phyloP scores from a whole-genome alignment of 2,113 vertebrate genomes.

The Aldabrachelys gigantea region DNA sequence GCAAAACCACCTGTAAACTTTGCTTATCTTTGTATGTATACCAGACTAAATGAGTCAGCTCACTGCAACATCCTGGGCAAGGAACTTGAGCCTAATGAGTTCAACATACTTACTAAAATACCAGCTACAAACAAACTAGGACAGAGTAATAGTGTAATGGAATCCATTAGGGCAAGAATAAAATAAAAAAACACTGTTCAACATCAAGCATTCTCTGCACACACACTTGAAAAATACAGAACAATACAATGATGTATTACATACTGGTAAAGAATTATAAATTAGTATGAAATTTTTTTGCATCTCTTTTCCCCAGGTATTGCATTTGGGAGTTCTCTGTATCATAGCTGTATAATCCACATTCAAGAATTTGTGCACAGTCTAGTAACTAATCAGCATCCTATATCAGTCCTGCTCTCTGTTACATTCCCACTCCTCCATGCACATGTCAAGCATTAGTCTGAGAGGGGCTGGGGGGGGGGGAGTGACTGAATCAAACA shows the following conservation, averaged over 20 bases:
- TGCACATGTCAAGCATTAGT: rapidly evolving
- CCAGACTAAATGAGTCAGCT: background rate
- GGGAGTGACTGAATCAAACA: background rate
- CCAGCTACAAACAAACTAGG: background rate
- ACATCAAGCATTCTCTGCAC: background rate
- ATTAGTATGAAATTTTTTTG: background rate
- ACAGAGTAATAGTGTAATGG: background rate
- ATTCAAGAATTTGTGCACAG: background rate
- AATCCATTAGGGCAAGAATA: background rate
- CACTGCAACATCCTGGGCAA: background rate
- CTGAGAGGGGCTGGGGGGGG: background rate
- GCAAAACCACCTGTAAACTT: background rate
- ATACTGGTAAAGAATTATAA: background rate
- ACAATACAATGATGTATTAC: background rate
- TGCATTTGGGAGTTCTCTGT: background rate
- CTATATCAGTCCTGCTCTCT: background rate
- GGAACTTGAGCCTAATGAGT: background rate
- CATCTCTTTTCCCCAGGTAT: rapidly evolving
- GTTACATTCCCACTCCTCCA: rapidly evolving
- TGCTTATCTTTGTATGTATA: background rate
- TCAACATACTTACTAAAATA: background rate
- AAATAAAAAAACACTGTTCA: background rate
- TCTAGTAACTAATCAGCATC: background rate
- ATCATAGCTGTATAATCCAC: background rate
- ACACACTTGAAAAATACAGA: background rate